phyloP scores from a whole-genome alignment of 2,888 invertebrate genomes.

The Eupithecia tripunctaria region DNA sequence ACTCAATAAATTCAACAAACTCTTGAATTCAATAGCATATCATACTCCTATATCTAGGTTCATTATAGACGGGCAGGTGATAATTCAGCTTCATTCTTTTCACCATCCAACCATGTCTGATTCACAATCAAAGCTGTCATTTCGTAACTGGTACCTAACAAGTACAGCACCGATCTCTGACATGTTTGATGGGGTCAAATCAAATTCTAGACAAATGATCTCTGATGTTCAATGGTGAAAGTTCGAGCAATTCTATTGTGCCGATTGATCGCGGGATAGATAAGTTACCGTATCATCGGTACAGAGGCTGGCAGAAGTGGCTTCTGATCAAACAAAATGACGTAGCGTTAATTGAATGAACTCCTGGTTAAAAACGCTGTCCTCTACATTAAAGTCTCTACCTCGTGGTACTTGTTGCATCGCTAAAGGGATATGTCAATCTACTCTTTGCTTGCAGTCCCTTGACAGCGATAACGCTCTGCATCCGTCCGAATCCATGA shows the following conservation, averaged over 20 bases:
- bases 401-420: background rate
- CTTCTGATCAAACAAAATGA: background rate
- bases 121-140: constrained; percentile 16
- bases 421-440: background rate
- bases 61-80: background rate
- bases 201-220: constrained; percentile 59
- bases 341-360: background rate
- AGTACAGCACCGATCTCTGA: constrained; percentile 50
- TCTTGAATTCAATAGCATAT: no score
- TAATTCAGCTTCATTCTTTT: background rate
- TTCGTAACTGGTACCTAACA: constrained; percentile 17
- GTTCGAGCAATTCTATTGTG: constrained; percentile 72
- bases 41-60: background rate
- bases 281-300: constrained; percentile 62
- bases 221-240: constrained; percentile 65
- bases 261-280: constrained; percentile 69
- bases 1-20: no score
- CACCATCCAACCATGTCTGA: constrained; percentile 3
- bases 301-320: constrained; percentile 23
- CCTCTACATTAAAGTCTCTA: no score
- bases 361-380: background rate
- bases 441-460: background rate
- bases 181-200: constrained; percentile 65
- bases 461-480: background rate
- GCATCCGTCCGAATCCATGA: background rate